Percentiles rank a stretch among this genome's conserved stretches.
Conservation (phyloP, 2,113 vertebrate genomes). For the Lagenorhynchus albirostris region DNA sequence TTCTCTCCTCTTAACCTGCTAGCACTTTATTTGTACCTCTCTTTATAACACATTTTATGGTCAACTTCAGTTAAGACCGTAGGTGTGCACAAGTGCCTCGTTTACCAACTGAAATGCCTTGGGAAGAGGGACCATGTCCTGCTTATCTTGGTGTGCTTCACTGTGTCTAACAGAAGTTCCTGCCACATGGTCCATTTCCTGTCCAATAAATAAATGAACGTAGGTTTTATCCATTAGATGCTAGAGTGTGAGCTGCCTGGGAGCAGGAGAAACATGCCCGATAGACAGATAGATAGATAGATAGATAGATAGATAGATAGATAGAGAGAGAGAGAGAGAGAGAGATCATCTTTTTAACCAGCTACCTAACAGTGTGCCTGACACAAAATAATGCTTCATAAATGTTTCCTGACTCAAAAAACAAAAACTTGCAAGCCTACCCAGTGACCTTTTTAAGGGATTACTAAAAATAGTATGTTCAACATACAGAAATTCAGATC, state of each 20-base stretch:
- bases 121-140: not conserved
- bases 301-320: too few species aligned
- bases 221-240: not conserved
- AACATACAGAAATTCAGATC: not conserved
- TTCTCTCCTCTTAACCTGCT: not conserved
- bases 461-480: not conserved
- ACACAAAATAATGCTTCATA: not conserved
- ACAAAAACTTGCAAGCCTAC: not conserved
- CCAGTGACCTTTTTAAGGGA: not conserved
- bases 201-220: not conserved
- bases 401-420: not conserved
- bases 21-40: not conserved
- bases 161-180: not conserved
- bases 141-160: not conserved
- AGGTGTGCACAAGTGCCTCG: not conserved
- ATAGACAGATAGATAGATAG: fast-evolving
- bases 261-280: not conserved
- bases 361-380: not conserved
- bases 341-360: not conserved
- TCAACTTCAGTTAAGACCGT: not conserved
- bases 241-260: not conserved
- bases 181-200: not conserved
- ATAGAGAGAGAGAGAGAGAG: fast-evolving
- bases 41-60: not conserved
- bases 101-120: not conserved